These are phyloP conservation scores for Sarcophaga variegata DNA, from an alignment of 2,888 invertebrate species.

Conservation along the genomic window DNA sequence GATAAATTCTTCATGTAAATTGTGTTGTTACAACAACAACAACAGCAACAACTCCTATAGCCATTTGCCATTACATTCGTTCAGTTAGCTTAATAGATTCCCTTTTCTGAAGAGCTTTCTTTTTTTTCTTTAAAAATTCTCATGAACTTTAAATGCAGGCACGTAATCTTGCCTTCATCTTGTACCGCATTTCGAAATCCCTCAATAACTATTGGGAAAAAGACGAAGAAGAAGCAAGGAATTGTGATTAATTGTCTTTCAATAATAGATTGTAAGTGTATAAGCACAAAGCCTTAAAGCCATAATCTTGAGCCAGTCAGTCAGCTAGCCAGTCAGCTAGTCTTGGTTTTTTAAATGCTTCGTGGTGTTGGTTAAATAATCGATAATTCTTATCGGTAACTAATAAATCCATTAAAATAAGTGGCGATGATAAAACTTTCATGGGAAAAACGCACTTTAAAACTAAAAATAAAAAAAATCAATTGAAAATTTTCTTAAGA, in stretches of 20 bases:
- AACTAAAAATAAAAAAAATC: neutral
- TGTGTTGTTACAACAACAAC: neutral
- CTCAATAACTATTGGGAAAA: no score
- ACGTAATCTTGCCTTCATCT: neutral
- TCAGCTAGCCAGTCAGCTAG: no score
- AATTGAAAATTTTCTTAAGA: no score
- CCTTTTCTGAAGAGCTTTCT: neutral
- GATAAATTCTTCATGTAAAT: neutral
- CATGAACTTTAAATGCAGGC: neutral
- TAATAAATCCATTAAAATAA: neutral
- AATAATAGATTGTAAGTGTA: neutral
- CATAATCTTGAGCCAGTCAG: neutral
- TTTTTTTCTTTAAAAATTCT: neutral
- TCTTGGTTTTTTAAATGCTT: neutral
- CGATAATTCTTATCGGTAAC: neutral
- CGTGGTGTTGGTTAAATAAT: neutral
- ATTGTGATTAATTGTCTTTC: neutral
- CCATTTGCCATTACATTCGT: neutral
- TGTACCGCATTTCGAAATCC: no score
- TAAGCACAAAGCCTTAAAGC: neutral
- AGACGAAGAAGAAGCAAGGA: neutral
- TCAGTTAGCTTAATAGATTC: neutral
- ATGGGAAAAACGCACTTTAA: neutral
- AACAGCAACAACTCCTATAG: neutral
- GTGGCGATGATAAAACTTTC: neutral